phyloP scores from a whole-genome alignment of 2,113 vertebrate genomes.

The Scartelaos histophorus region DNA sequence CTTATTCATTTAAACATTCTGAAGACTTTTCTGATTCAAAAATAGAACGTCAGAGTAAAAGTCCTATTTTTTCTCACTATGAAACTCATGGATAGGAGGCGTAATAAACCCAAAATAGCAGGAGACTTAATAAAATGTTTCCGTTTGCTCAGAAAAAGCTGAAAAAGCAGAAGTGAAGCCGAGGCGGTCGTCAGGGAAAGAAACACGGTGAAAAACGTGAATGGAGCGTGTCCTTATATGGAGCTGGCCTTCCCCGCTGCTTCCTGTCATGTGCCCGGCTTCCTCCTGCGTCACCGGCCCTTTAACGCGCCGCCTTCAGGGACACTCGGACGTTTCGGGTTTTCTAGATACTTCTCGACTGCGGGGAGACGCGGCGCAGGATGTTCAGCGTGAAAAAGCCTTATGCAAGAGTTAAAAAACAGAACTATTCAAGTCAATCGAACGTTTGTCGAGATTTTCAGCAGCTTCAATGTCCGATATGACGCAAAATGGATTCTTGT shows the following conservation, averaged over 20 bases:
- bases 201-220: conserved; percentile 23
- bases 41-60: no score
- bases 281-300: conserved; percentile 52
- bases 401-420: background rate
- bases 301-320: conserved; percentile 67
- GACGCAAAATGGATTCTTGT: no score
- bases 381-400: background rate
- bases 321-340: background rate
- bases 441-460: no score
- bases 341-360: conserved; percentile 13
- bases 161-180: conserved; percentile 23
- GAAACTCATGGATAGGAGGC: background rate
- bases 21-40: no score
- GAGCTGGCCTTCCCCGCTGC: conserved; percentile 24
- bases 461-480: no score
- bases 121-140: background rate
- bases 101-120: background rate
- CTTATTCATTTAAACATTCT: no score
- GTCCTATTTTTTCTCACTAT: no score
- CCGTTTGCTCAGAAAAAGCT: background rate
- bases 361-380: background rate
- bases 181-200: conserved; percentile 25
- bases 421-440: no score
- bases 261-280: conserved; percentile 50
- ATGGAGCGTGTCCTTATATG: conserved; percentile 59